Evolutionary conservation across 2,888 invertebrate species (phyloP).

Genomic region (Drosophila mayaguana): DNA sequence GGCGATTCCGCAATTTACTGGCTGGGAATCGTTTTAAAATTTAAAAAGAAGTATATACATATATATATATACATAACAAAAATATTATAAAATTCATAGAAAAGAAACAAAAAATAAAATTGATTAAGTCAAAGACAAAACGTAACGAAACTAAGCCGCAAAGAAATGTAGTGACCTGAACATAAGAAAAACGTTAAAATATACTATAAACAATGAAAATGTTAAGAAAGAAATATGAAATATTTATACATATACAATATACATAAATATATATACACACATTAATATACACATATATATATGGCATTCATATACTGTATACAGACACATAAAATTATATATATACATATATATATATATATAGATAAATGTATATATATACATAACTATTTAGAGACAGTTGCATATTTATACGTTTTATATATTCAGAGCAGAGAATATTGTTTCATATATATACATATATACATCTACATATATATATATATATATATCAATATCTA

Average conservation of each 20-base stretch:
- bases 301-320: slow-evolving; percentile 12
- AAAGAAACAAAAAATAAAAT: not conserved
- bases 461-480: slow-evolving; percentile 42
- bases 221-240: slow-evolving; percentile 11
- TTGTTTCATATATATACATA: slow-evolving; percentile 54
- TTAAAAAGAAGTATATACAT: not conserved
- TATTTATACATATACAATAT: slow-evolving; percentile 17
- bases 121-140: slow-evolving; percentile 24
- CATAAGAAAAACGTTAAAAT: slow-evolving; percentile 15
- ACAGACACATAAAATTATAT: not conserved
- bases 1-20: slow-evolving; percentile 44
- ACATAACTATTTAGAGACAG: slow-evolving; percentile 53
- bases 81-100: not conserved
- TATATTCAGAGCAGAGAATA: slow-evolving; percentile 56
- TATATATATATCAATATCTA: slow-evolving; percentile 14
- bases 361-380: slow-evolving; percentile 6
- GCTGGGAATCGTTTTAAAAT: slow-evolving; percentile 58
- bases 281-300: slow-evolving; percentile 26
- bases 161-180: slow-evolving; percentile 79
- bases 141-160: slow-evolving; percentile 50
- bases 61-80: not conserved
- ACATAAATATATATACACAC: slow-evolving; percentile 13
- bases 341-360: slow-evolving; percentile 9
- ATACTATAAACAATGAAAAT: slow-evolving; percentile 9
- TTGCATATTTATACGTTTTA: slow-evolving; percentile 72